Base-by-base conservation (phyloP, 2,888 invertebrate species). In the Argyresthia albistria region DNA sequence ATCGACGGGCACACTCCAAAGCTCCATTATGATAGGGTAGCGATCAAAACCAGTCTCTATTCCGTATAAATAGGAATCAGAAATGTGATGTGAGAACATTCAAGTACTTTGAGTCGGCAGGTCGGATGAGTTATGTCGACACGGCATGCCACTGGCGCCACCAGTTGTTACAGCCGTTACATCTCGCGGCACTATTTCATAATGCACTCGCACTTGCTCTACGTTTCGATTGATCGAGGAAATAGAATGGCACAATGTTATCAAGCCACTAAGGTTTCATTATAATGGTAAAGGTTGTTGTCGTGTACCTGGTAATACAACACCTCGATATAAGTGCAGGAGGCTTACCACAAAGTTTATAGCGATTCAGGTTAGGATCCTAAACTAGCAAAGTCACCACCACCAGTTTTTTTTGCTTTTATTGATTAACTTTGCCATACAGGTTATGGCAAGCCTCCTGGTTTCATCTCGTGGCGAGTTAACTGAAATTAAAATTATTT, bases 111-210 rank as follows among this genome's bases (percentile, higher is more conserved):
- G 66, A 67, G 60, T 48, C 10, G 37, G 50, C 35, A 25, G 15
- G 11, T 37, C 42, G 15, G 42, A 11, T 36, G 35, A 39, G 35
- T 67, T 58, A 65, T 80, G 74, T 77, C 76, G 80, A 79, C 25
- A 25, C 25, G 25, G 25, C 77, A 79, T 67, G 64, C 62, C 53
- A 45, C 60, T 63, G 68, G 68, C 72, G 75, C 59, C 59, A 57
- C 67, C 72, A 67, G 64, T 63, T 63, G 62, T 61, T 59, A 66
- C 64, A 57, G 61, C 61, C 62, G 70, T 76, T 76, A 76, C 74
- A 78, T 80, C 80, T 81, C 65, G 67, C 67, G 63, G 73, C 66
- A 56, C 61, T 60, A 67, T 80, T 82, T 80, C 76, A 71, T 71
- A 79, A 80, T 61, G 61, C 57, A 51, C 14, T 51, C 50, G 58